Evolutionary conservation across 2,888 invertebrate species (phyloP).

Genomic region (Ochropleura leucogaster): DNA sequence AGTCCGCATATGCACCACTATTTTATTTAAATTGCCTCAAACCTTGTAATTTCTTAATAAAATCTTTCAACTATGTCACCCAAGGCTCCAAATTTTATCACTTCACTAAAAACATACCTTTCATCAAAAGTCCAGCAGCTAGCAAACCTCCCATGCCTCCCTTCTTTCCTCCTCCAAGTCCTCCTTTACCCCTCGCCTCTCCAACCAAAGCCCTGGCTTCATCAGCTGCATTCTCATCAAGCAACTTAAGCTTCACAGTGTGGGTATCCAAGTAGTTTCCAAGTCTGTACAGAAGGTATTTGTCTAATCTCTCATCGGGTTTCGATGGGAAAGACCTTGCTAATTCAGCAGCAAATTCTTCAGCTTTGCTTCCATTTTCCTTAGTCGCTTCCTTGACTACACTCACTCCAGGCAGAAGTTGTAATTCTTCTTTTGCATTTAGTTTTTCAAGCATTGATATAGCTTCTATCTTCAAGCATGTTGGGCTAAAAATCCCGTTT

Average conservation of each 20-base stretch:
- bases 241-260: constrained; percentile 93
- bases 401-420: constrained; percentile 89
- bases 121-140: constrained; percentile 92
- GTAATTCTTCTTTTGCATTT: constrained; percentile 83
- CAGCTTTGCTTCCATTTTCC: constrained; percentile 91
- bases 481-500: constrained; percentile 84
- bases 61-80: too few species aligned
- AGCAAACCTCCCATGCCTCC: constrained; percentile 89
- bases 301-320: constrained; percentile 94
- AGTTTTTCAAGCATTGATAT: constrained; percentile 84
- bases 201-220: constrained; percentile 90
- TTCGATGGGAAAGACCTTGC: constrained; percentile 94
- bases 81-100: neutral
- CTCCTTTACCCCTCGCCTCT: constrained; percentile 89
- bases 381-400: constrained; percentile 91
- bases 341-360: constrained; percentile 93
- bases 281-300: constrained; percentile 93
- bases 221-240: constrained; percentile 91
- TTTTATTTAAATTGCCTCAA: neutral
- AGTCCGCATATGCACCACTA: too few species aligned
- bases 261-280: constrained; percentile 94
- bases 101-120: constrained; percentile 84
- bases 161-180: constrained; percentile 86
- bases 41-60: neutral
- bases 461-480: constrained; percentile 86